Evolutionary conservation across 2,113 vertebrate genomes (phyloP).

Genomic region (Climacteris rufus): DNA sequence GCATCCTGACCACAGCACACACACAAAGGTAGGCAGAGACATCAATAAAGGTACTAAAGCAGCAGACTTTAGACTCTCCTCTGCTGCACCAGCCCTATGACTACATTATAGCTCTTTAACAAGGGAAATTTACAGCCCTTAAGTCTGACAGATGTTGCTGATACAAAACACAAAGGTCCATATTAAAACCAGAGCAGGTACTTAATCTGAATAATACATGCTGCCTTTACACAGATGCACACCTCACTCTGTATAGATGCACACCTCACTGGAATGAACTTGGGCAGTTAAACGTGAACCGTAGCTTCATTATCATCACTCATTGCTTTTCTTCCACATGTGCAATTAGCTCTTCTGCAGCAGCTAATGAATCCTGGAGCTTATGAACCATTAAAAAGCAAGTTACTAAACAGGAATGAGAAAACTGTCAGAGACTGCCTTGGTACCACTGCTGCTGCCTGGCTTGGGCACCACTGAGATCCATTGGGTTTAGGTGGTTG

Average conservation of each 20-base stretch:
- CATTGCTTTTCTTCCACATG: background rate
- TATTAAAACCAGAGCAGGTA: background rate
- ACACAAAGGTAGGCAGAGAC: background rate
- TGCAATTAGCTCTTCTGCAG: conserved; percentile 28
- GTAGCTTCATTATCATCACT: conserved; percentile 20
- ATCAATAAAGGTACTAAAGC: background rate
- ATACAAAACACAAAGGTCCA: background rate
- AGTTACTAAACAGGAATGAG: background rate
- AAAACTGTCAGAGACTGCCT: background rate
- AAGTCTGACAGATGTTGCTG: background rate
- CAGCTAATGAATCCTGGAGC: conserved; percentile 20
- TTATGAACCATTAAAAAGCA: conserved; percentile 13
- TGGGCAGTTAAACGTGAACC: background rate
- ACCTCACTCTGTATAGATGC: background rate
- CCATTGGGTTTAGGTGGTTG: background rate
- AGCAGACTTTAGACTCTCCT: background rate
- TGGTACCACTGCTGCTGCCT: accelerated
- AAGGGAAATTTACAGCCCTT: background rate
- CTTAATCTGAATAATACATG: conserved; percentile 9
- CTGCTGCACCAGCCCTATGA: background rate
- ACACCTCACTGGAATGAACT: background rate
- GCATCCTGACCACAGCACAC: background rate
- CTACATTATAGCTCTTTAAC: background rate
- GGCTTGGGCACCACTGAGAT: background rate
- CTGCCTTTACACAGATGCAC: background rate